Base-by-base conservation (phyloP, 2,888 invertebrate species). In the Trimorus sp. region DNA sequence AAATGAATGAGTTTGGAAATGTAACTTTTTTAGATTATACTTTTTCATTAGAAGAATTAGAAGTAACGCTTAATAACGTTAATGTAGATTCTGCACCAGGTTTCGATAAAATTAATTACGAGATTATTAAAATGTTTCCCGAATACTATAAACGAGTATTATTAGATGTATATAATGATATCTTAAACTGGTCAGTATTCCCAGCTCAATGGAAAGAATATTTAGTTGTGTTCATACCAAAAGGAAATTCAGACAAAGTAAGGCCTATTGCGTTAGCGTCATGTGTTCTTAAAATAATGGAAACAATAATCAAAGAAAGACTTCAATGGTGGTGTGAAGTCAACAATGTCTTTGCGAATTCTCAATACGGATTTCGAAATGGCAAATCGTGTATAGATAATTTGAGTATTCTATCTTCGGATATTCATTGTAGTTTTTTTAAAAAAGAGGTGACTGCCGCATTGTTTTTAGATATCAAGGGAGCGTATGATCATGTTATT, bases 251-350 rank as follows among this genome's bases (percentile, higher is more conserved):
- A 0, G 42, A 54, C 45, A 83, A 84, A 69, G 59, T 81, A 0
- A 40, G 83, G 12, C 85, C 85, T 2, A 82, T 85, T 5, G 56
- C 84, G 0, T 40, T 85, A 9, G 76, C 82, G 0, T 83, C 82
- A 0, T 84, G 84, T 9, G 0, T 82, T 0, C 49, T 82, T 0
- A 84, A 85, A 63, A 1, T 80, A 1, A 37, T 83, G 11, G 78
- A 84, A 69, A 79, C 36, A 66, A 70, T 83, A 26, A 37, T 83
- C 0, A 74, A 81, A n/a, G 63, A 66, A 1, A n/a, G 78, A 9
- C 14, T 82, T 9, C n/a, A 9, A 3, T 84, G 80, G 66, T 79
- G 65, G 65, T 36, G 48, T 7, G 74, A 74, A 65, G 8, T 5
- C 11, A 58, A 65, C 6, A 11, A n/a, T 11, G 9, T 65, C 1